phyloP scores from a whole-genome alignment of 1,140 invertebrate species.

The Teleopsis dalmanni region DNA sequence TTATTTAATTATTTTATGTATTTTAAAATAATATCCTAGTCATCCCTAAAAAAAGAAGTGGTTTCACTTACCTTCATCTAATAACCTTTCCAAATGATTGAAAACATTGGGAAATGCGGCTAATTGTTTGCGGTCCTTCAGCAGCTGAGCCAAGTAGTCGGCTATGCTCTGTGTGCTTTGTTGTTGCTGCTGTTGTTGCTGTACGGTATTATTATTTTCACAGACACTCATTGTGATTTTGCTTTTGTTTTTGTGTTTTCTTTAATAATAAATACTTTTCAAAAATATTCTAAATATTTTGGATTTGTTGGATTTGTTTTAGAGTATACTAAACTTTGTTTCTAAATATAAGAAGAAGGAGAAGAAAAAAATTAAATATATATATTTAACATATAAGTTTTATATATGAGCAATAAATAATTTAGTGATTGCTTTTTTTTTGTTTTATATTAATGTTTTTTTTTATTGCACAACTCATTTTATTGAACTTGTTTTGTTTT shows the following conservation, averaged over 20 bases:
- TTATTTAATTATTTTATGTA: too few relatives aligned
- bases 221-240: constrained; percentile 53
- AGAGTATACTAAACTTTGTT: too few relatives aligned
- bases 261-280: not conserved
- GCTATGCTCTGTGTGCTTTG: constrained; percentile 90
- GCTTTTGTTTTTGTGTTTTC: constrained; percentile 9
- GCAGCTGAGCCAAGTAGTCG: constrained; percentile 98
- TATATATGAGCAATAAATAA: too few relatives aligned
- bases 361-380: too few relatives aligned
- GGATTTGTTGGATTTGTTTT: not conserved
- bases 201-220: constrained; percentile 54
- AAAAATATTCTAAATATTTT: not conserved
- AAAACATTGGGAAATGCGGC: constrained; percentile 99
- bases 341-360: too few relatives aligned
- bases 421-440: too few relatives aligned
- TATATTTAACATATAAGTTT: too few relatives aligned
- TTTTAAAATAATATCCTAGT: too few relatives aligned
- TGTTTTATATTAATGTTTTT: too few relatives aligned
- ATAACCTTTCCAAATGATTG: constrained; percentile 95
- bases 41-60: too few relatives aligned
- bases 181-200: constrained; percentile 44
- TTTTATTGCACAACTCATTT: too few relatives aligned
- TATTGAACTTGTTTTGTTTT: too few relatives aligned
- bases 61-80: constrained; percentile 87
- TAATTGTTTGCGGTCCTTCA: constrained; percentile 99